Base-by-base conservation (phyloP, 2,888 invertebrate genomes). In the Neoaliturus tenellus region DNA sequence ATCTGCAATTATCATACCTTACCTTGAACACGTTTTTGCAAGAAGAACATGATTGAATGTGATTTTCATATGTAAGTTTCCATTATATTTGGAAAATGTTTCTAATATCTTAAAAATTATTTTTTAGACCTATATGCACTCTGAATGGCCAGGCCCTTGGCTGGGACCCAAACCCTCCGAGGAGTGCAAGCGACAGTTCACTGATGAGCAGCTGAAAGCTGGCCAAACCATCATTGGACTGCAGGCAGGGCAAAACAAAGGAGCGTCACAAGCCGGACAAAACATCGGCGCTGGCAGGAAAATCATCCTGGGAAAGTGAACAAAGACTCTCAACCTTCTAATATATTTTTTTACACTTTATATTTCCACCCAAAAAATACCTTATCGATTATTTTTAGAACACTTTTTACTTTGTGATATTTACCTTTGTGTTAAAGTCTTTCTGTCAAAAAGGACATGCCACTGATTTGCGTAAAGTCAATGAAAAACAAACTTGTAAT, bases 221-320 rank as follows among this genome's bases (percentile, higher is more conserved):
- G 98, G 98, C 33, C 94, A 98, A 91, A 94, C 95, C 87, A 93
- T 98, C 89, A 96, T 99, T 89, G 98, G 98, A 89, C 95, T 99
- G 80, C 98, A 99, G 91, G 98, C 98, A 88, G 99, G 99, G 85
- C 95, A 95, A 90, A 99, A 99, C 95, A 98, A 98, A 92, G 98
- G 98, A 62, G 98, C 98, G 88, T 95, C 96, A 85, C 98, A 98
- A 91, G 95, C 97, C 35, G 98, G 98, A 35, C 94, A 94, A 90
- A 98, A 96, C 91, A 93, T 98, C 85, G 98, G 98, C 86, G 97
- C 97, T 87, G 94, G 96, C 88, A 95, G 97, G 90, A 97, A 97
- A 91, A 97, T 97, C 92, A 93, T 98, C 89, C 93, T 97, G 90
- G 97, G 97, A 93, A 97, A 98, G 94, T 97, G 73, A 81, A 84